Base-by-base conservation (phyloP, 1,140 invertebrate species). In the Cheumatopsyche charites region DNA sequence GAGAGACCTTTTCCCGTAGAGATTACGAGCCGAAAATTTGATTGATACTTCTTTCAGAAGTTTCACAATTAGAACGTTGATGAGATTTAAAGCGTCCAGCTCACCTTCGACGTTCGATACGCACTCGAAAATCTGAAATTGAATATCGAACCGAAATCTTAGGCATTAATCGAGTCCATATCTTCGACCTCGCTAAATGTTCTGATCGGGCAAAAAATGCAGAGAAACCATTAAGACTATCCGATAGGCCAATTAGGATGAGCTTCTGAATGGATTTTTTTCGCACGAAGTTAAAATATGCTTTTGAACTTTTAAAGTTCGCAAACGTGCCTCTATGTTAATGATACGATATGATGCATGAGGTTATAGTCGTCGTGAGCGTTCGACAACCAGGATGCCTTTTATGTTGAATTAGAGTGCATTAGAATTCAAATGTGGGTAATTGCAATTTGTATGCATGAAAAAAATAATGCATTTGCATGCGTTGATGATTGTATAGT, bases 51-150 rank as follows among this genome's bases (percentile, higher is more conserved):
- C 47, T 52, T 52, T 19, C n/a, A 15, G 47, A 7, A 52, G 47
- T 52, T 52, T 52, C 47, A 52, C 47, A 58, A 58, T 52, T 58
- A 21, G 7, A 36, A 19, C 19, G 21, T 58, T 58, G 55, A 58
- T 58, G 55, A 23, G 55, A 25, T 58, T 58, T 23, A 25, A 58
- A 58, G 55, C 55, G 25, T 58, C 55, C 21, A 19, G 55, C 23
- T 58, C 55, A 58, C 55, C 55, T 58, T 58, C 55, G 55, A 58
- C 9, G 23, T 3, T 5, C 29, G 55, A 58, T 58, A 36, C 29
- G 55, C 21, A 58, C 21, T 12, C 55, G 55, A 58, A 58, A 17
- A 19, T 25, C 55, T 23, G 29, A 4, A 4, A 9, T 36, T 9
- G 29, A 36, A 36, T 9, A 4, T 36, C 3, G 9, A 36, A 58